Evolutionary conservation across 2,888 invertebrate genomes (phyloP).

Genomic region (Idaea straminata): DNA sequence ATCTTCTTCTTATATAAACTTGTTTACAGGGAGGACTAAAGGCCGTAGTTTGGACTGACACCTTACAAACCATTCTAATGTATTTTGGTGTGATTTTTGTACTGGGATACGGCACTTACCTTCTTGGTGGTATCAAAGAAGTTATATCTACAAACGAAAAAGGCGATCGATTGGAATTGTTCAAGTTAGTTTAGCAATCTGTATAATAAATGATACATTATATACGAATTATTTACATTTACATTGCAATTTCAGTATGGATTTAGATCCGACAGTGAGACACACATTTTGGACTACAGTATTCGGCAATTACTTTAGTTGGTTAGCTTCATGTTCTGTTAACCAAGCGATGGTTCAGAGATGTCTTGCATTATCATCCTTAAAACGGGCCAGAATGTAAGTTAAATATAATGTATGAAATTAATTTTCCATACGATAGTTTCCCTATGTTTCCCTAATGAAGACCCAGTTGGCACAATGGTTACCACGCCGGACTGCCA

Average conservation of each 20-base stretch:
- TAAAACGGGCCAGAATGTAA: conserved; percentile 86
- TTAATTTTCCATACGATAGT: no score
- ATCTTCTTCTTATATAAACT: conserved; percentile 17
- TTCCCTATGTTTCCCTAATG: no score
- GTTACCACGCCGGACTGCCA: no score
- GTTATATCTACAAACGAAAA: conserved; percentile 81
- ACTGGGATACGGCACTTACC: conserved; percentile 82
- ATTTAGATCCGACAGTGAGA: conserved; percentile 86
- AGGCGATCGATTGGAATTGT: conserved; percentile 85
- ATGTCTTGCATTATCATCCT: conserved; percentile 87
- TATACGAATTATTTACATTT: not conserved
- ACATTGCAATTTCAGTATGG: conserved; percentile 78
- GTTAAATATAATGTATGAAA: conserved; percentile 33
- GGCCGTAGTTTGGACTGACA: conserved; percentile 91
- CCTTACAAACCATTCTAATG: conserved; percentile 87
- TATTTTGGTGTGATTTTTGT: conserved; percentile 85
- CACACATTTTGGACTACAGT: conserved; percentile 91
- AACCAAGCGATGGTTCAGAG: conserved; percentile 94
- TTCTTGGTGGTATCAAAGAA: conserved; percentile 82
- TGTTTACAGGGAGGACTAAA: conserved; percentile 85
- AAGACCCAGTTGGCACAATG: no score
- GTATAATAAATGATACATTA: not conserved
- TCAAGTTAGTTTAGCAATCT: conserved; percentile 78
- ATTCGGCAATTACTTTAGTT: conserved; percentile 88
- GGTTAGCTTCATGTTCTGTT: conserved; percentile 90